Conservation (phyloP, 2,888 invertebrate genomes). For the Podotricha telesiphe region DNA sequence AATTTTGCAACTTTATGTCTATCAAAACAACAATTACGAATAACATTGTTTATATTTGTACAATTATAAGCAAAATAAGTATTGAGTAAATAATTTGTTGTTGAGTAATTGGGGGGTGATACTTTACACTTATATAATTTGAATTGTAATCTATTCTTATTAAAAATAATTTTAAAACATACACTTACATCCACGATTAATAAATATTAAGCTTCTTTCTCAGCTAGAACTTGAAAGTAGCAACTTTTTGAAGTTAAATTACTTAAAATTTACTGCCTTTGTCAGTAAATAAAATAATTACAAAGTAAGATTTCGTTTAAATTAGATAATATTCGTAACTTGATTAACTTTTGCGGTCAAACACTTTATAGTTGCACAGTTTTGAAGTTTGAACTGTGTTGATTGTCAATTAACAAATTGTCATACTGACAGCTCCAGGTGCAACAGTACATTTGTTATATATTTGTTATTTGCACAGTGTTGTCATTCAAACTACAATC, state of each 20-base stretch:
- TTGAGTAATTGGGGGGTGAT: background rate
- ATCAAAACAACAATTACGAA: background rate
- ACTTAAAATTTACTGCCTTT: background rate
- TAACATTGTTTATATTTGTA: background rate
- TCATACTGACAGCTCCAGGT: background rate
- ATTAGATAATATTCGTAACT: constrained; percentile 6
- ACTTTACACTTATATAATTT: background rate
- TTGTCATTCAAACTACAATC: no score
- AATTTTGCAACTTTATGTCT: background rate
- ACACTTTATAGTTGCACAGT: constrained; percentile 6
- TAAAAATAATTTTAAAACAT: constrained; percentile 9
- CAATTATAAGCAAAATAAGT: background rate
- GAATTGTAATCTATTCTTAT: background rate
- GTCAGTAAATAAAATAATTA: background rate
- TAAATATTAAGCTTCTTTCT: background rate
- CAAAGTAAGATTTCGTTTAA: background rate
- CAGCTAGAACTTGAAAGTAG: background rate
- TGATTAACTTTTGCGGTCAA: constrained; percentile 19
- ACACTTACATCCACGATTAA: constrained; percentile 14
- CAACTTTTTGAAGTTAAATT: background rate
- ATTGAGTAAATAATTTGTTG: background rate
- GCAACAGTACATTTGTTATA: background rate
- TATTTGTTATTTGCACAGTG: background rate
- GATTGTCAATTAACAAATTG: no score
- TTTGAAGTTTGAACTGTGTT: constrained; percentile 12